phyloP scores from a whole-genome alignment of 2,888 invertebrate genomes.

The Ophion ellenae region DNA sequence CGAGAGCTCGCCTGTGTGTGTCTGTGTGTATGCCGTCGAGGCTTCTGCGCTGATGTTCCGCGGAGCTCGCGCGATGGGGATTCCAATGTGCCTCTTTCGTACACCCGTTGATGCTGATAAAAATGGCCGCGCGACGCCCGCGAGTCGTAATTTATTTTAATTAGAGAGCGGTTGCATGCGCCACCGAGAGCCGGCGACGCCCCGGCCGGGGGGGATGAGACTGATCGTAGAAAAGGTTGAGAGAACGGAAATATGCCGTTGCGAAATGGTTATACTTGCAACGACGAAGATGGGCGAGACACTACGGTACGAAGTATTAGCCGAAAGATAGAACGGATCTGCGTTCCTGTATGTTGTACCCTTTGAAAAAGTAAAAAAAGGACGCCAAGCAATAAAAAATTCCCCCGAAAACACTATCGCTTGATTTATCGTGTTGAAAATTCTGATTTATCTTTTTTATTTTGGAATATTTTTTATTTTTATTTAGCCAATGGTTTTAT shows the following conservation, averaged over 20 bases:
- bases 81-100: conserved; percentile 14
- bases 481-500: no score
- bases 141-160: conserved; percentile 83
- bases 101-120: conserved; percentile 65
- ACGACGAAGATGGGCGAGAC: no score
- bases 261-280: conserved; percentile 16
- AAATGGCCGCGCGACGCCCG: conserved; percentile 71
- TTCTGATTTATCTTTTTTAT: no score
- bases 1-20: conserved; percentile 40
- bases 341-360: no score
- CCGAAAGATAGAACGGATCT: no score
- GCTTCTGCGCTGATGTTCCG: conserved; percentile 46
- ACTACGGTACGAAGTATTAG: no score
- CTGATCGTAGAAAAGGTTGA: conserved; percentile 77
- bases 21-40: conserved; percentile 29
- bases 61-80: conserved; percentile 19
- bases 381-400: no score
- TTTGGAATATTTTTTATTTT: no score
- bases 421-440: no score
- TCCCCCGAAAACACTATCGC: no score
- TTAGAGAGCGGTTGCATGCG: conserved; percentile 82
- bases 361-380: no score
- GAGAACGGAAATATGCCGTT: conserved; percentile 67
- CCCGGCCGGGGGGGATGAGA: conserved; percentile 31
- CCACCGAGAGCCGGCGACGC: conserved; percentile 68